phyloP scores from a whole-genome alignment of 2,888 invertebrate species.

The Chrysolina oricalcia region DNA sequence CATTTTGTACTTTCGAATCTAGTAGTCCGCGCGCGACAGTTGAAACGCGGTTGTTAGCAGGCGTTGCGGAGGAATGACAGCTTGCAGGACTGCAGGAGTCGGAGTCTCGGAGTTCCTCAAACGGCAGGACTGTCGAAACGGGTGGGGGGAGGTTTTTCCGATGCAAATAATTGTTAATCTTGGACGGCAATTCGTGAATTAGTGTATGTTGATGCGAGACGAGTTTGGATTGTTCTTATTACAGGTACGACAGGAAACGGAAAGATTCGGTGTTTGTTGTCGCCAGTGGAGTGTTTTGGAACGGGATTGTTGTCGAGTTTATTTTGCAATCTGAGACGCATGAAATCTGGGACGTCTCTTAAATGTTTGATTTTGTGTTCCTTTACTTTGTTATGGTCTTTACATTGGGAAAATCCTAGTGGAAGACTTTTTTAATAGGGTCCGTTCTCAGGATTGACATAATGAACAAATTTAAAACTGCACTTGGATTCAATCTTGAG shows the following conservation, averaged over 20 bases:
- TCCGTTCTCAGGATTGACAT: too few species aligned
- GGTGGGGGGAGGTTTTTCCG: neutral
- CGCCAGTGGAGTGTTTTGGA: neutral
- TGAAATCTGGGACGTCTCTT: too few species aligned
- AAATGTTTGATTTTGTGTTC: too few species aligned
- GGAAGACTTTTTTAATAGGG: too few species aligned
- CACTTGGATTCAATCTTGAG: too few species aligned
- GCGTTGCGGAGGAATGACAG: constrained; percentile 1
- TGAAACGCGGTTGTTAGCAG: neutral
- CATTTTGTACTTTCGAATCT: neutral
- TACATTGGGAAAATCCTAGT: too few species aligned
- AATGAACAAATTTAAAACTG: too few species aligned
- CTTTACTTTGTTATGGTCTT: too few species aligned
- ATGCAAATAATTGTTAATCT: constrained; percentile 18
- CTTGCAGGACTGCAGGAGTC: neutral
- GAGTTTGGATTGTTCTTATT: constrained; percentile 1
- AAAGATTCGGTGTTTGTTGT: neutral
- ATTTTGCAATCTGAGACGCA: too few species aligned
- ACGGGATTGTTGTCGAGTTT: neutral
- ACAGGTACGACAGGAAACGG: neutral
- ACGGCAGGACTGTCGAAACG: neutral
- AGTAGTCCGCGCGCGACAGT: neutral
- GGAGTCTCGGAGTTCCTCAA: constrained; percentile 15
- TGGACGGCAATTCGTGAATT: neutral
- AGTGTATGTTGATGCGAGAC: neutral